These are phyloP conservation scores for Dissostichus mawsoni DNA, from an alignment of 2,113 vertebrate genomes.

Conservation along the genomic window DNA sequence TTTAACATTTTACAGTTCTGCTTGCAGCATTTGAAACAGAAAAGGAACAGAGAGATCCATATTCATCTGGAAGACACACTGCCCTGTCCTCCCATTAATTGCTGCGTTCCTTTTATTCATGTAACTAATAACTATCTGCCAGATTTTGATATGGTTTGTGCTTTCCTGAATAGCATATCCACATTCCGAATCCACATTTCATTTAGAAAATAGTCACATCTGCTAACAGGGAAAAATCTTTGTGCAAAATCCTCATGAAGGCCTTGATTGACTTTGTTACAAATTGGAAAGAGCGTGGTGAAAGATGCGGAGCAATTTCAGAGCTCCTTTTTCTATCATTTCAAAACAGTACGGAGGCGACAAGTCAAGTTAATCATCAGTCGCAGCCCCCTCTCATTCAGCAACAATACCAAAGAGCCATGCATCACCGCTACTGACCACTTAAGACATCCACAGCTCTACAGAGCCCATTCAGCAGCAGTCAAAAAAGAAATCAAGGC, in stretches of 20 bases:
- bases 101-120: slow-evolving; percentile 38
- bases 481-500: slow-evolving; percentile 81
- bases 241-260: slow-evolving; percentile 70
- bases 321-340: slow-evolving; percentile 62
- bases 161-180: slow-evolving; percentile 46
- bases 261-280: slow-evolving; percentile 71
- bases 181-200: slow-evolving; percentile 48
- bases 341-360: slow-evolving; percentile 67
- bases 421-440: slow-evolving; percentile 72
- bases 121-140: slow-evolving; percentile 48
- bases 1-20: slow-evolving; percentile 31
- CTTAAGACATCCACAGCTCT: slow-evolving; percentile 78
- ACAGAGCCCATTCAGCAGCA: slow-evolving; percentile 70
- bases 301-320: slow-evolving; percentile 66
- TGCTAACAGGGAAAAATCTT: slow-evolving; percentile 64
- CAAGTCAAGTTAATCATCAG: slow-evolving; percentile 76
- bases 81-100: slow-evolving; percentile 50
- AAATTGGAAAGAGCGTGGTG: slow-evolving; percentile 54
- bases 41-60: slow-evolving; percentile 33
- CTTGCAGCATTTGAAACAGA: slow-evolving; percentile 38
- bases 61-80: slow-evolving; percentile 34
- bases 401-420: slow-evolving; percentile 73
- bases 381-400: slow-evolving; percentile 72
- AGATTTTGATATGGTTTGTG: slow-evolving; percentile 59
- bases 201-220: slow-evolving; percentile 73